A percentile compares a stretch with the other conserved stretches of the same genome.
These are phyloP conservation scores for Rhagonycha fulva DNA, from an alignment of 2,888 invertebrate genomes.

Conservation along the genomic window DNA sequence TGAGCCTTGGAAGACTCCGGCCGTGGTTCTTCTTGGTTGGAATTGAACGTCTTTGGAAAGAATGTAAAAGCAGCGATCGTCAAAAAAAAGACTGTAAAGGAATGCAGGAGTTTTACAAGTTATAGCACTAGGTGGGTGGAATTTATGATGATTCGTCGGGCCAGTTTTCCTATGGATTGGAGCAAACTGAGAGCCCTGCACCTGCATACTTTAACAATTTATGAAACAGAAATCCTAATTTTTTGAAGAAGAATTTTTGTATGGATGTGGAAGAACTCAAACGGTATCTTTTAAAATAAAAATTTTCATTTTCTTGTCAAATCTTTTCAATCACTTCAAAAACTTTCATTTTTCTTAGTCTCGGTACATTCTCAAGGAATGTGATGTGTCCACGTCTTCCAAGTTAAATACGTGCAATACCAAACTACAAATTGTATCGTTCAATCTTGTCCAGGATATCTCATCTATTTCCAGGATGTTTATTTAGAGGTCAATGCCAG, in stretches of 20 bases:
- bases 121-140: too few species aligned
- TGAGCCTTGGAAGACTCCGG: too few species aligned
- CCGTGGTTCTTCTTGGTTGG: too few species aligned
- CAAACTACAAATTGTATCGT: neutral
- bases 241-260: neutral
- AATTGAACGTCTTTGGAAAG: too few species aligned
- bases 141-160: too few species aligned
- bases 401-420: neutral
- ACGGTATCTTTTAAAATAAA: neutral
- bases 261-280: neutral
- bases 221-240: neutral
- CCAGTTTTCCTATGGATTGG: too few species aligned
- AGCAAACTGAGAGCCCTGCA: neutral
- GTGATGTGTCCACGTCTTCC: neutral
- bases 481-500: neutral
- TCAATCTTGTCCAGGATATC: neutral
- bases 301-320: neutral
- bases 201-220: neutral
- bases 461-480: neutral
- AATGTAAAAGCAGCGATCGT: too few species aligned
- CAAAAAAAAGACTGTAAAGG: too few species aligned
- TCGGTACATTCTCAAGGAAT: neutral
- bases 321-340: neutral
- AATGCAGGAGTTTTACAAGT: too few species aligned
- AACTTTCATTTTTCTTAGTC: neutral